These are phyloP conservation scores for Oxygymnocypris stewartii DNA, from an alignment of 2,113 vertebrate species.

Conservation along the genomic window DNA sequence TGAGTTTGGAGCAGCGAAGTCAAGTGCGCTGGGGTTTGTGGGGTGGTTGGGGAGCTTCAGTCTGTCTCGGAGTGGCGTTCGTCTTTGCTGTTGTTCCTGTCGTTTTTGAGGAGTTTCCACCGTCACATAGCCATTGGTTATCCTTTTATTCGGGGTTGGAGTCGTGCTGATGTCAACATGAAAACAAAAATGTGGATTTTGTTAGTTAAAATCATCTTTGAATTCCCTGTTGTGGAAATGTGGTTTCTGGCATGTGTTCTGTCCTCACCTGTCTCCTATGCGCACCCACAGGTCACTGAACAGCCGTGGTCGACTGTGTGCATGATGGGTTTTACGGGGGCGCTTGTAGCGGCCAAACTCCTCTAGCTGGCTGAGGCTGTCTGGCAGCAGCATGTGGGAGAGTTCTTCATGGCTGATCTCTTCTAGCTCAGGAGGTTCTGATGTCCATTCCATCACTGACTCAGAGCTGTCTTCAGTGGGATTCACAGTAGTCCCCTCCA, in stretches of 20 bases:
- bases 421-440: constrained; percentile 53
- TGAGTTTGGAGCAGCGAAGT: constrained; percentile 58
- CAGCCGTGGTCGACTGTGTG: constrained; percentile 82
- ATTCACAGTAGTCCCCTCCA: constrained; percentile 44
- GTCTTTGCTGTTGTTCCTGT: constrained; percentile 68
- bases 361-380: constrained; percentile 96
- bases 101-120: constrained; percentile 76
- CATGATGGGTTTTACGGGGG: constrained; percentile 83
- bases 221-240: background rate
- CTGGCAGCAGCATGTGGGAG: constrained; percentile 89
- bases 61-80: constrained; percentile 27
- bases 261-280: constrained; percentile 87
- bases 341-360: constrained; percentile 94
- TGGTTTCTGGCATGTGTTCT: background rate
- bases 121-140: constrained; percentile 84
- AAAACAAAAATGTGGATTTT: background rate
- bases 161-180: constrained; percentile 77
- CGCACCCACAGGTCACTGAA: constrained; percentile 99
- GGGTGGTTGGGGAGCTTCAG: constrained; percentile 8
- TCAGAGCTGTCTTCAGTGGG: constrained; percentile 41
- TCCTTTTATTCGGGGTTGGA: constrained; percentile 78
- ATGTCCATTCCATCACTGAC: constrained; percentile 64
- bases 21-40: constrained; percentile 45
- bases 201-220: background rate
- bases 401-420: constrained; percentile 74